Percentiles rank a stretch among this genome's conserved stretches.
Conservation (phyloP, 2,888 invertebrate species). For the Leucophenga montana region DNA sequence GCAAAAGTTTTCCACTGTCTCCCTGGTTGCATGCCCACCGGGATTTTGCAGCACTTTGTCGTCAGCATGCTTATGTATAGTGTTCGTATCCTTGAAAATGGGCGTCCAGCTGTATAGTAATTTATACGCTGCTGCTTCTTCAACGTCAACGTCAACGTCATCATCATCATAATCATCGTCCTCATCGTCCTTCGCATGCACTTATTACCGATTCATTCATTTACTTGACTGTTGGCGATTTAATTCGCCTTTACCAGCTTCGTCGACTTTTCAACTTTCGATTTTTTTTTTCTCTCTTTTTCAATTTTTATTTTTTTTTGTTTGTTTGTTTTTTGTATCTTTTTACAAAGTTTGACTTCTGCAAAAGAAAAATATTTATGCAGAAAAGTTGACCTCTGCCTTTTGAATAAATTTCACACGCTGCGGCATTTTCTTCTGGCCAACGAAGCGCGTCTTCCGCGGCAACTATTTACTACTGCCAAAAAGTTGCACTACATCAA, state of each 20-base stretch:
- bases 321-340: neutral
- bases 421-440: slow-evolving; percentile 2
- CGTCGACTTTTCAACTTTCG: neutral
- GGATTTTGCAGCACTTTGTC: slow-evolving; percentile 15
- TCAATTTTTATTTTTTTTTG: neutral
- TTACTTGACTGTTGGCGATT: slow-evolving; percentile 54
- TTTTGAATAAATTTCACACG: slow-evolving; percentile 33
- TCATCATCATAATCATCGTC: neutral
- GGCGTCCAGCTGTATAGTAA: slow-evolving; percentile 1
- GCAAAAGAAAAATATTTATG: slow-evolving; percentile 34
- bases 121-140: neutral
- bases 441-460: too few species aligned
- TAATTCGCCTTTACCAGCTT: slow-evolving; percentile 56
- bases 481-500: slow-evolving; percentile 17
- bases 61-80: too few species aligned
- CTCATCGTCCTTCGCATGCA: slow-evolving; percentile 51
- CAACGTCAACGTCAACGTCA: neutral
- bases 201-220: slow-evolving; percentile 57
- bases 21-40: slow-evolving; percentile 12
- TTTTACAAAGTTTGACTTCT: slow-evolving; percentile 21
- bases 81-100: too few species aligned
- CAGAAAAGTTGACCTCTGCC: slow-evolving; percentile 27
- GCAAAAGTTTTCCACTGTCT: slow-evolving; percentile 13
- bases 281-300: neutral
- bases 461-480: slow-evolving; percentile 6